Percentiles rank a stretch among this genome's conserved stretches.
Evolutionary conservation across 2,797 vertebrate species (phyloP).

Genomic region (Synanceia verrucosa): DNA sequence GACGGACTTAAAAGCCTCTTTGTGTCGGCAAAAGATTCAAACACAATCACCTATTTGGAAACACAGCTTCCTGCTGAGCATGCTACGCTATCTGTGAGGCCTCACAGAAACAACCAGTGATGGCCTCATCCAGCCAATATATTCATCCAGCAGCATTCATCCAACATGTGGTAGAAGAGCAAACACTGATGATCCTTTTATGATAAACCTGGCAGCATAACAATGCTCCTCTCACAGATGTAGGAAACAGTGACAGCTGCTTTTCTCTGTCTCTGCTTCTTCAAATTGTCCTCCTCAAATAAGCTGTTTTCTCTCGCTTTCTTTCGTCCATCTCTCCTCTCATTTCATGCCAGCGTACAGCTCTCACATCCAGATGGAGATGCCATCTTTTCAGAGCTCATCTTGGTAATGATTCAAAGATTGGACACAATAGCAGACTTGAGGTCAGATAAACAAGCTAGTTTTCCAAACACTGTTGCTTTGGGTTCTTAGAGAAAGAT

Average conservation of each 20-base stretch:
- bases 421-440: conserved; percentile 15
- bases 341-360: neutral
- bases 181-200: neutral
- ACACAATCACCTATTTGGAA: neutral
- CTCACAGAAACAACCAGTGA: neutral
- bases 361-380: conserved; percentile 20
- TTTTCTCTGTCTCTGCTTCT: neutral
- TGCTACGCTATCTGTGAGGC: neutral
- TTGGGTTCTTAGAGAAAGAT: neutral
- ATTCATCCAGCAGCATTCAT: neutral
- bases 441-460: neutral
- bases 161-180: neutral
- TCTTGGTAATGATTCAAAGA: conserved; percentile 11
- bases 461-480: neutral
- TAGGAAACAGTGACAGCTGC: neutral
- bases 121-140: neutral
- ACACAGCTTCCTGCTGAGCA: neutral
- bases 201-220: neutral
- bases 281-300: neutral
- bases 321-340: neutral
- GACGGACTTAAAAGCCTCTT: neutral
- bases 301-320: neutral
- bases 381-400: conserved; percentile 14
- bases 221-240: neutral
- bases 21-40: neutral